Evolutionary conservation across 35 echinoderm and acorn worm species (phyloP), one percentile per base, ranked within the genome.

Genomic region (Chiridota heheva): DNA sequence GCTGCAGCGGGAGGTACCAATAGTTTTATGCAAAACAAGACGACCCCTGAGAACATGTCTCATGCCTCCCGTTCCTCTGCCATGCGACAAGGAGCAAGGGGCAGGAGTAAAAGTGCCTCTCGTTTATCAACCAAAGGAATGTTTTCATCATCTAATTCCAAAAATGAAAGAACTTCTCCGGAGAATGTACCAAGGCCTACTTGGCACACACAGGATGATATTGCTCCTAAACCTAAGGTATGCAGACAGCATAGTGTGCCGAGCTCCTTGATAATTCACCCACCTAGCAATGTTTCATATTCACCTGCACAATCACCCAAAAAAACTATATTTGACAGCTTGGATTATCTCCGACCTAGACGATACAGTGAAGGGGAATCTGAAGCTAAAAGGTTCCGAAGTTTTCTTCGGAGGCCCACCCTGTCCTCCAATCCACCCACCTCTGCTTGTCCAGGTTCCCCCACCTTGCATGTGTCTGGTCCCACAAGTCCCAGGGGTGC

Each of bases 61-160:
- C n/a, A n/a, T n/a, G n/a, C n/a, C n/a, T n/a, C n/a, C n/a, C n/a
- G n/a, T n/a, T n/a, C n/a, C n/a, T n/a, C n/a, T n/a, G n/a, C n/a
- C n/a, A n/a, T n/a, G n/a, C n/a, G 75, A 22, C 53, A 37, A 27
- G 75, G 75, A 4, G 75, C 75, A 15, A 56, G 75, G n/a, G 75
- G 75, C 17, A 36, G 75, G 29, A 78, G 75, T 35, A 78, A 78
- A 35, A 78, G 75, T 55, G 75, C 75, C 1, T 60, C 51, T 29
- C 75, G 75, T 62, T 17, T 78, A 15, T 78, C 46, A 36, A 78
- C 51, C 36, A 78, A 78, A n/a, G n/a, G n/a, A n/a, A n/a, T n/a
- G n/a, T n/a, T n/a, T n/a, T n/a, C n/a, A n/a, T n/a, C n/a, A n/a
- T n/a, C n/a, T n/a, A n/a, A 61, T 7, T 32, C 34, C 49, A 57